A percentile compares a stretch with the other conserved stretches of the same genome.
phyloP scores from a whole-genome alignment of 2,113 vertebrate genomes.

The Miniopterus natalensis region DNA sequence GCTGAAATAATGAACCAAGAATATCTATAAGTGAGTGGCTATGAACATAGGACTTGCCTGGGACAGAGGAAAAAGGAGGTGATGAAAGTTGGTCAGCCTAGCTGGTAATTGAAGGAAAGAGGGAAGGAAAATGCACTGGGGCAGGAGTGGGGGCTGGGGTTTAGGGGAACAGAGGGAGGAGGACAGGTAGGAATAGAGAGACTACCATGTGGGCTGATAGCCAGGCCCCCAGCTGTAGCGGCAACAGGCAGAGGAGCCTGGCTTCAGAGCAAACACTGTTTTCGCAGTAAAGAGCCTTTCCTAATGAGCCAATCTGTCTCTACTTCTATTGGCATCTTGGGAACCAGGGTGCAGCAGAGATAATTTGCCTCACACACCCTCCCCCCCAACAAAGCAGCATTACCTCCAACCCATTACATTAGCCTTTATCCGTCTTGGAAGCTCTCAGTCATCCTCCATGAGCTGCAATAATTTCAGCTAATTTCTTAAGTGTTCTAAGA shows the following conservation, averaged over 20 bases:
- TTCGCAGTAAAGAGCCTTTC: slow-evolving; percentile 77
- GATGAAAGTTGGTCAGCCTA: neutral
- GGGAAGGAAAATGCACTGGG: neutral
- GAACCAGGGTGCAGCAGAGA: slow-evolving; percentile 80
- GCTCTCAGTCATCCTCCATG: slow-evolving; percentile 81
- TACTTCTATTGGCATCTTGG: slow-evolving; percentile 82
- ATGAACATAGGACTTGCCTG: slow-evolving; percentile 26
- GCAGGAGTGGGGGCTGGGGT: neutral
- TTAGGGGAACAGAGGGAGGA: neutral
- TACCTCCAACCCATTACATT: slow-evolving; percentile 82
- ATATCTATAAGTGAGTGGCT: neutral
- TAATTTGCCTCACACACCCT: slow-evolving; percentile 73
- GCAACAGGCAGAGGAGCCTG: slow-evolving; percentile 70
- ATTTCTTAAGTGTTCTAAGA: slow-evolving; percentile 86
- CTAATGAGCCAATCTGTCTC: slow-evolving; percentile 85
- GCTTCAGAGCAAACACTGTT: slow-evolving; percentile 68
- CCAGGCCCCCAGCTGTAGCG: neutral
- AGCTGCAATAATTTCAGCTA: slow-evolving; percentile 84
- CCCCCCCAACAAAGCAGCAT: slow-evolving; percentile 78
- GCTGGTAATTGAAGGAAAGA: slow-evolving; percentile 10
- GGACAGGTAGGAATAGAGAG: neutral
- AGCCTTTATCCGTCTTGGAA: slow-evolving; percentile 79
- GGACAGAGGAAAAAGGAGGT: neutral
- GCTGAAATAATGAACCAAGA: slow-evolving; percentile 49
- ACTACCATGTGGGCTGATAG: neutral